Conservation (phyloP, 2,113 vertebrate genomes). For the Tympanuchus pallidicinctus region DNA sequence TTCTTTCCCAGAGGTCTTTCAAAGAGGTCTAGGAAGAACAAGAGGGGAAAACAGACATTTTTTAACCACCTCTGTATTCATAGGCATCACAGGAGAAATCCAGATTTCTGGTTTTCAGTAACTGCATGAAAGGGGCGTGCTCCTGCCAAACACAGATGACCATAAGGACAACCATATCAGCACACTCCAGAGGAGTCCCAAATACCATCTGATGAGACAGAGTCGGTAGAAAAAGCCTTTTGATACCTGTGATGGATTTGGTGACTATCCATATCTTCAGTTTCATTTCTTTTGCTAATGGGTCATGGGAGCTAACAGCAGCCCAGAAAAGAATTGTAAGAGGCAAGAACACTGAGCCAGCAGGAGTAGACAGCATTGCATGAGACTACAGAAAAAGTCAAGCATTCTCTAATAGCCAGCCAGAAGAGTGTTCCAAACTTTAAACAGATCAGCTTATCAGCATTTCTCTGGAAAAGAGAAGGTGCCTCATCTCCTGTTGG, state of each 20-base stretch:
- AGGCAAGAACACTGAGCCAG: not conserved
- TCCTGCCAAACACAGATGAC: not conserved
- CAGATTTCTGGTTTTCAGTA: not conserved
- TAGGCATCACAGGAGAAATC: not conserved
- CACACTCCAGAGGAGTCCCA: not conserved
- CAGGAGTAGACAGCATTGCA: not conserved
- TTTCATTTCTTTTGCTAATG: not conserved
- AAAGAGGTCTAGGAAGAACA: not conserved
- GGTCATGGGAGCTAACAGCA: not conserved
- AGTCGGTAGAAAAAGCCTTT: not conserved
- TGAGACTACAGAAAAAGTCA: not conserved
- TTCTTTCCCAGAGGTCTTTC: not conserved
- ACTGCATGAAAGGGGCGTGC: not conserved
- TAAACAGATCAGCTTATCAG: not conserved
- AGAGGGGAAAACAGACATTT: not conserved
- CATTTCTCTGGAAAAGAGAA: not conserved
- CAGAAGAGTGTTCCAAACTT: not conserved
- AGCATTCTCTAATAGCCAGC: not conserved
- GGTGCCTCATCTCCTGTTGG: not conserved
- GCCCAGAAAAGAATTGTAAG: not conserved
- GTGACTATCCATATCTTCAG: not conserved
- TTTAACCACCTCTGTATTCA: not conserved
- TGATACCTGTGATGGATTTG: accelerated
- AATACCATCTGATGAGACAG: not conserved
- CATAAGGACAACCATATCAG: accelerated